These are phyloP conservation scores for Alca torda DNA, from an alignment of 2,797 vertebrate genomes.

Conservation along the genomic window DNA sequence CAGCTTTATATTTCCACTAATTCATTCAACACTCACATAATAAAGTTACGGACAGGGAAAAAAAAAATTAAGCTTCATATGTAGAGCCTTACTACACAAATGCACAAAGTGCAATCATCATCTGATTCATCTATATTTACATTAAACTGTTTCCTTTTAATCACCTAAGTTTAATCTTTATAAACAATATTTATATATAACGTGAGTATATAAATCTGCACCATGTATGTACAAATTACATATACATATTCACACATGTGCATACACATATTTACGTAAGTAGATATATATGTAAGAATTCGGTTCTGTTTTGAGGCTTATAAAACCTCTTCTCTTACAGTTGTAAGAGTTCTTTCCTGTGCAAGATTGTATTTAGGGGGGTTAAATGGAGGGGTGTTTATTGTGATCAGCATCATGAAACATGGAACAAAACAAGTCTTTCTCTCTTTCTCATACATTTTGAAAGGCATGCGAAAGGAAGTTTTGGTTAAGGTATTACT, in stretches of 20 bases:
- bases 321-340: background rate
- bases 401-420: background rate
- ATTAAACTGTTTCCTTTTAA: background rate
- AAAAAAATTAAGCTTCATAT: background rate
- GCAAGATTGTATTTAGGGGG: background rate
- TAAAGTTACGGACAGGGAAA: background rate
- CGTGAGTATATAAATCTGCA: background rate
- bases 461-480: background rate
- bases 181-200: background rate
- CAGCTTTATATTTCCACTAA: background rate
- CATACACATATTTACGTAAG: background rate
- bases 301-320: background rate
- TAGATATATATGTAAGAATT: background rate
- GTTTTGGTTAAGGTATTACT: background rate
- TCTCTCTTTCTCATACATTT: background rate
- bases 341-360: background rate
- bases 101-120: background rate
- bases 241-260: background rate
- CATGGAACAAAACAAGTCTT: background rate
- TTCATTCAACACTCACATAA: background rate
- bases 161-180: background rate
- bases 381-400: background rate
- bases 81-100: background rate
- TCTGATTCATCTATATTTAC: background rate
- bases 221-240: background rate